Evolutionary conservation across 2,888 invertebrate species (phyloP).

Genomic region (Mimumesa dahlbomi): DNA sequence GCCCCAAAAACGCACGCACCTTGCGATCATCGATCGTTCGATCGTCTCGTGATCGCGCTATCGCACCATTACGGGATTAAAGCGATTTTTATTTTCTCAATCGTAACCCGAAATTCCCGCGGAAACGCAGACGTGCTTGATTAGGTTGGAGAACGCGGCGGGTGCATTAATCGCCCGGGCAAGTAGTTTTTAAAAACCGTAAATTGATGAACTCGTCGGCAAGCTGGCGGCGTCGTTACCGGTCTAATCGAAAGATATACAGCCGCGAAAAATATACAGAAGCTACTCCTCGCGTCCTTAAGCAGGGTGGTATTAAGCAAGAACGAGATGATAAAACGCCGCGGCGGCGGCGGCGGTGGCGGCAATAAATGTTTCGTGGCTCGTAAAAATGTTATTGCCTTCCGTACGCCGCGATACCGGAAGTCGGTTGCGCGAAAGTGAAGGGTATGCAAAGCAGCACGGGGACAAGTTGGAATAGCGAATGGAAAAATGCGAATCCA

Average conservation of each 20-base stretch:
- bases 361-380: slow-evolving; percentile 77
- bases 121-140: slow-evolving; percentile 5
- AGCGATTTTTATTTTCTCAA: not conserved
- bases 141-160: slow-evolving; percentile 5
- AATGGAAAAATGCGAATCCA: not conserved
- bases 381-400: slow-evolving; percentile 77
- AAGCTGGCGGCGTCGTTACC: slow-evolving; percentile 13
- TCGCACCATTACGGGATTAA: no score
- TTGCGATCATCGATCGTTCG: slow-evolving; percentile 1
- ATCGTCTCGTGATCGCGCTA: slow-evolving; percentile 17
- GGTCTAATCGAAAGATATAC: slow-evolving; percentile 43
- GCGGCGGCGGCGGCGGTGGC: slow-evolving; percentile 48
- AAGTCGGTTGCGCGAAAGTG: slow-evolving; percentile 59
- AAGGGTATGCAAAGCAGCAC: slow-evolving; percentile 41
- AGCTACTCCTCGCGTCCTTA: slow-evolving; percentile 51
- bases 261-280: slow-evolving; percentile 44
- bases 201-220: slow-evolving; percentile 37
- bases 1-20: slow-evolving; percentile 15
- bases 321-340: slow-evolving; percentile 67
- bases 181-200: slow-evolving; percentile 4
- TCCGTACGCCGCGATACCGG: slow-evolving; percentile 61
- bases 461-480: slow-evolving; percentile 32
- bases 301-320: slow-evolving; percentile 61
- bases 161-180: slow-evolving; percentile 11
- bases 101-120: not conserved